phyloP scores from a whole-genome alignment of 2,888 invertebrate species.

The Calliphora vomitoria region DNA sequence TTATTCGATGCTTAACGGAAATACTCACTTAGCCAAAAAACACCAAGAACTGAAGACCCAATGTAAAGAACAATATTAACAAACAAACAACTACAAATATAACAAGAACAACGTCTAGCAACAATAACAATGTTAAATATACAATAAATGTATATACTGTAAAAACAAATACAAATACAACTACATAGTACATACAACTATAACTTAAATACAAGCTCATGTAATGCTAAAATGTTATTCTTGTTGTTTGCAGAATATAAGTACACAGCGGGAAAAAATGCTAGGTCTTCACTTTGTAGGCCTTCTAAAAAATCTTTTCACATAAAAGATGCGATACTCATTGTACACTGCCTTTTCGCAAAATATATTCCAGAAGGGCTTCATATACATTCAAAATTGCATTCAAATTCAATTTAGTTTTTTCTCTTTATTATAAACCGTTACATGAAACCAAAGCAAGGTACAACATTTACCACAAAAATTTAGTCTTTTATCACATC shows the following conservation, averaged over 20 bases:
- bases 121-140: conserved; percentile 16
- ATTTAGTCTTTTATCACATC: no score
- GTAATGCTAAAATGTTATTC: conserved; percentile 16
- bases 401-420: no score
- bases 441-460: no score
- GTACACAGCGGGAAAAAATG: no score
- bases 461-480: no score
- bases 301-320: no score
- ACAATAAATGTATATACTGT: not conserved
- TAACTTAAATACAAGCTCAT: conserved; percentile 7
- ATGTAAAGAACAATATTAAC: conserved; percentile 29
- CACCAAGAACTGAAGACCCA: conserved; percentile 30
- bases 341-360: no score
- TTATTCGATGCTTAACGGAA: conserved; percentile 66
- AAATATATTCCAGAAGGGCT: no score
- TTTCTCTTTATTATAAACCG: no score
- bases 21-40: conserved; percentile 61
- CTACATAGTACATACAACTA: not conserved
- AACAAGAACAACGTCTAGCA: conserved; percentile 9
- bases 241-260: not conserved
- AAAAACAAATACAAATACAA: conserved; percentile 26
- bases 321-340: no score
- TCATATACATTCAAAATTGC: no score
- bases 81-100: conserved; percentile 5
- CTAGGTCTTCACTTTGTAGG: no score